Percentiles rank a stretch among this genome's conserved stretches.
phyloP scores from a whole-genome alignment of 2,113 vertebrate genomes.

The Rhabdornis inornatus region DNA sequence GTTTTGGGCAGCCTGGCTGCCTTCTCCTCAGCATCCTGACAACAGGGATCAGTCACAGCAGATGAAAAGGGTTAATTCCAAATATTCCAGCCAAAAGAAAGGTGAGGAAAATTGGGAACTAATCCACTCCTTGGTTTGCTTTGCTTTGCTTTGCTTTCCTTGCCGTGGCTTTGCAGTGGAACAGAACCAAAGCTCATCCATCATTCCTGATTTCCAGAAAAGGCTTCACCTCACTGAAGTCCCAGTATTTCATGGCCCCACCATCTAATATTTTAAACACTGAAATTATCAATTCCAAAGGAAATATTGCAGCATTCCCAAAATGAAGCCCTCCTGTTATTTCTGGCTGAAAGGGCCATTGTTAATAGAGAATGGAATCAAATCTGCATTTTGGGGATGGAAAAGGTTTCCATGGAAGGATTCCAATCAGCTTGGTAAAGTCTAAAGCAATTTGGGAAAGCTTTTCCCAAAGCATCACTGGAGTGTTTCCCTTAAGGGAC shows the following conservation, averaged over 20 bases:
- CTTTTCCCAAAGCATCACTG: background rate
- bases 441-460: background rate
- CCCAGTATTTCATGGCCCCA: background rate
- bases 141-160: background rate
- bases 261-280: conserved; percentile 1
- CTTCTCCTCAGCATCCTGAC: background rate
- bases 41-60: rapidly evolving
- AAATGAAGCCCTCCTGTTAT: background rate
- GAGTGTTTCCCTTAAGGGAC: background rate
- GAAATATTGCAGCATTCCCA: background rate
- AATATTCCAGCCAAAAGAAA: background rate
- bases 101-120: background rate
- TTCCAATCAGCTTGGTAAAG: background rate
- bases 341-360: background rate
- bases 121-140: background rate
- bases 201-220: background rate
- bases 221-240: background rate
- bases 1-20: background rate
- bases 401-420: background rate
- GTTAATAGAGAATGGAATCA: conserved; percentile 18
- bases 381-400: background rate
- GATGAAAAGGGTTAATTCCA: background rate
- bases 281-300: background rate
- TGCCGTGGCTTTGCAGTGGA: background rate
- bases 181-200: background rate